Base-by-base conservation (phyloP, 2,113 vertebrate species). In the Micromys minutus region DNA sequence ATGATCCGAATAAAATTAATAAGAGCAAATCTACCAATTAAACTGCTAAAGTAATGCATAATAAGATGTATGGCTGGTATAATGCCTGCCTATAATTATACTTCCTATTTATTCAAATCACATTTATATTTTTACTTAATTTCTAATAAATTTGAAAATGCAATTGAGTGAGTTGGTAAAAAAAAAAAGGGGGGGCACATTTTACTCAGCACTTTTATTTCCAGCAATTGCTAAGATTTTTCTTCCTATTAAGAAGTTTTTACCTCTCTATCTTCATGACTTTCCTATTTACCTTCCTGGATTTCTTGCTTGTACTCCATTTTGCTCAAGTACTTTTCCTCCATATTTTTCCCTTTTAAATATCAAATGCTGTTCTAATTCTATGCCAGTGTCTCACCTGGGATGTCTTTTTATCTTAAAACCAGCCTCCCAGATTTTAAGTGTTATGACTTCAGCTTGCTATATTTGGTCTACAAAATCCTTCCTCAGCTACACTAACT, bases 11-110 rank as follows among this genome's bases (percentile, higher is more conserved):
- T 87, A 94, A 97, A 98, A 96, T 96, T 97, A 98, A 97, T 94
- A 96, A 97, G 94, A 93, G 91, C 91, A 98, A 97, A 97, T 76
- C 87, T 93, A 94, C 93, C 97, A 97, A 98, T 95, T 97, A 97
- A 98, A 89, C 79, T 96, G 83, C 93, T 98, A 93, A 97, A 97
- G 93, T 96, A 87, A 97, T 97, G 93, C 95, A 96, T 97, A 81
- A 92, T 94, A 97, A 98, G 95, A 84, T 69, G 69, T 93, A 96
- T 97, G 94, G 55, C 3, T 79, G 26, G 63, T 96, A 97, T 96
- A 65, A 92, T 93, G 76, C 93, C 92, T 96, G 90, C 96, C 90
- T 97, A 90, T 94, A 98, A 97, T 88, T 96, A 95, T 95, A 71
- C 86, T 72, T 95, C 72, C 89, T 57, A 63, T 81, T 97, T 98